Evolutionary conservation across 2,113 vertebrate species (phyloP), one percentile per base, ranked within the genome.

Genomic region (Engystomops pustulosus): DNA sequence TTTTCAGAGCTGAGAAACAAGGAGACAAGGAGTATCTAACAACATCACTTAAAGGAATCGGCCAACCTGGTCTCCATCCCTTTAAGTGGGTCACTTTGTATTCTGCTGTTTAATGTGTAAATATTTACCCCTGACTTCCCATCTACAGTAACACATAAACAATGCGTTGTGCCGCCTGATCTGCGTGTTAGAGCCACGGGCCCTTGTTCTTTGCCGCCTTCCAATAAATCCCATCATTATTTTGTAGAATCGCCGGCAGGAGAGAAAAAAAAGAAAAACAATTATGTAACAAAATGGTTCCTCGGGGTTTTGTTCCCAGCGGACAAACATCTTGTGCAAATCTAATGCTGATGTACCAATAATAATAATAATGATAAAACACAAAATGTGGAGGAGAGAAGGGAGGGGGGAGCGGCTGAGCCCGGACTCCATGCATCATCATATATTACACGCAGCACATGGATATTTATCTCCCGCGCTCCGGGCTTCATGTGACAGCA

Each of bases 211-310:
- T 1, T 20, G 23, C 81, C 18, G 38, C 23, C 53, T 84, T 69
- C 47, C 45, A 78, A 84, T 84, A 76, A 69, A 84, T 68, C 10
- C 36, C 81, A 74, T 83, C 74, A 78, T 78, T 78, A 84, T 25
- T 67, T 77, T 69, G 45, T 76, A 38, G 58, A 41, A 55, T 53
- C 69, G 72, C 74, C 32, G n/a, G 38, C 53, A 78, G 82, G 82
- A 23, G 20, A 47, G 6, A 25, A 47, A 27, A 38, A 34, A 53
- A 55, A 25, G 41, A 32, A 83, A 34, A 76, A 41, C 17, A 41
- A 83, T 72, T 74, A 67, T 36, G 45, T 60, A 83, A 47, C 60
- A 68, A 77, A 83, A 78, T 78, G 82, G 72, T 41, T 69, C 71
- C 49, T 84, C 8, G 17, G 81, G 71, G 58, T n/a, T 76, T 23